Base-by-base conservation (phyloP, 2,797 vertebrate genomes). In the Eidolon dupreanum region DNA sequence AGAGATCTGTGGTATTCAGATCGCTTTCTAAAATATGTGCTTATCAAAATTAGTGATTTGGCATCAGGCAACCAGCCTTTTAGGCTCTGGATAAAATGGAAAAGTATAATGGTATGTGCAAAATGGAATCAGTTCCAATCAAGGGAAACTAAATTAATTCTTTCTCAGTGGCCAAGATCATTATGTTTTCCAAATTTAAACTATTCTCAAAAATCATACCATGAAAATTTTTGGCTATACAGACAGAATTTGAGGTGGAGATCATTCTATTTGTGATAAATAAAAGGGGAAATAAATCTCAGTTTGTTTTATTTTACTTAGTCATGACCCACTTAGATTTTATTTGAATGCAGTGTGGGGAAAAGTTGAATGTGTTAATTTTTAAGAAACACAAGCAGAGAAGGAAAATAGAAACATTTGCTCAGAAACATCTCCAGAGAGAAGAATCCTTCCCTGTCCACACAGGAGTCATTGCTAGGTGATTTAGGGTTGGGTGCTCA, bases 271-370 rank as follows among this genome's bases (percentile, higher is more conserved):
- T 77, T 92, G 31, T n/a, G 81, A 43, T 70, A 91, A 89, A 63
- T 73, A 33, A 33, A 61, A 90, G 3, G 36, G 20, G 17, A 94
- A 92, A 88, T 55, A 75, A 74, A 49, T 41, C 59, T 68, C 61
- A 77, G 33, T 92, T 57, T 89, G 31, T 90, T 86, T 66, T 83
- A 41, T 49, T 22, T 87, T 90, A 59, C 2, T 95, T 81, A 81
- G 77, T 83, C 33, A 33, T 49, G 46, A 87, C 28, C 17, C 59
- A 92, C 59, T 83, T 97, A 77, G 81, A 59, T 78, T 95, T 93
- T 93, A 92, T 74, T 92, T 93, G 33, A 96, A 91, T 81, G 28
- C 15, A 74, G 24, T 84, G 2, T 94, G 10, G 26, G 46, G 15
- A 78, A 83, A 81, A 83, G 22, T 49, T 53, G 70, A 43, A 3